A percentile compares a stretch with the other conserved stretches of the same genome.
These are phyloP conservation scores for Cichladusa arquata DNA, from an alignment of 2,113 vertebrate genomes.

Conservation along the genomic window DNA sequence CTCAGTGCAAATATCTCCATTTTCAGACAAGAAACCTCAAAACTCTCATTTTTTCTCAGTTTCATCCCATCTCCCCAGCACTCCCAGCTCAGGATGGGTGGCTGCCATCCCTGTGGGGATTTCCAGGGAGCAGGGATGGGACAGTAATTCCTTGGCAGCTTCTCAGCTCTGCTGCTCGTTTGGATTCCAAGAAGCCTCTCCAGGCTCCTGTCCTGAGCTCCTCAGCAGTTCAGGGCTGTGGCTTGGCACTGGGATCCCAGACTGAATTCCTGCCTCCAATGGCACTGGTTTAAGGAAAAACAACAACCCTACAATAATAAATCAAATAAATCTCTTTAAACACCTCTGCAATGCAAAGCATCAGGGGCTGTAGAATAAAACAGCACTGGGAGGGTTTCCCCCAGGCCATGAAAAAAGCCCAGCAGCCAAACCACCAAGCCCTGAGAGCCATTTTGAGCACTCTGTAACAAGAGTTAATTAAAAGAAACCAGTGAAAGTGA, in stretches of 20 bases:
- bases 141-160: neutral
- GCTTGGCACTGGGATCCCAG: neutral
- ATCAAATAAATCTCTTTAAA: neutral
- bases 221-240: neutral
- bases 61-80: neutral
- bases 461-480: neutral
- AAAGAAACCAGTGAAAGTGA: neutral
- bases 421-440: neutral
- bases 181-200: neutral
- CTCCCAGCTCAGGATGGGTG: neutral
- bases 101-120: neutral
- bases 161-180: neutral
- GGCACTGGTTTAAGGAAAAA: neutral
- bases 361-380: neutral
- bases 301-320: neutral
- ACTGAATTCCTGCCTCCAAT: neutral
- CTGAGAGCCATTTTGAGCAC: neutral
- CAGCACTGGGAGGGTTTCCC: neutral
- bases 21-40: neutral
- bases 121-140: neutral
- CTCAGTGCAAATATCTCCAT: neutral
- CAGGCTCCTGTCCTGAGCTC: neutral
- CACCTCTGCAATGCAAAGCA: neutral
- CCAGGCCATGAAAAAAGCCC: neutral
- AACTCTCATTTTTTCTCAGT: fast-evolving